Evolutionary conservation across 2,113 vertebrate species (phyloP).

Genomic region (Nettapus auritus): DNA sequence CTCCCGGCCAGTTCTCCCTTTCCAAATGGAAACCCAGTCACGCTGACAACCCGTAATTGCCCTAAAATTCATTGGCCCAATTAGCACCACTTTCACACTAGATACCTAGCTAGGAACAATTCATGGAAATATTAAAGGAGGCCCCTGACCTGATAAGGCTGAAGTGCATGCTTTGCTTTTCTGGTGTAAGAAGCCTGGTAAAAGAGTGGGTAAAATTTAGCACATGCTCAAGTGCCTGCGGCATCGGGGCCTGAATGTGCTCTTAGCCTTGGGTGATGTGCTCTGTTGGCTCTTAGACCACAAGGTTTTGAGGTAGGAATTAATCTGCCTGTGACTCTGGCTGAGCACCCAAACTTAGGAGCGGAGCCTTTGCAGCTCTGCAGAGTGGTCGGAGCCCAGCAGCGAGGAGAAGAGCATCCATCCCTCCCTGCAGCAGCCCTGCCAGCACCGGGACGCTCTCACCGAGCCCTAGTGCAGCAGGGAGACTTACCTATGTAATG

Average conservation of each 20-base stretch:
- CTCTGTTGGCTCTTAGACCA: neutral
- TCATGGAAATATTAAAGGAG: constrained; percentile 60
- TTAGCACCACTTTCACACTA: constrained; percentile 18
- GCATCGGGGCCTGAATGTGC: neutral
- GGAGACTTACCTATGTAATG: neutral
- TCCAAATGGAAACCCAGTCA: neutral
- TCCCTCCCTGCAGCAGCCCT: neutral
- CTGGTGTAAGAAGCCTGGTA: neutral
- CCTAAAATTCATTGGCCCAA: constrained; percentile 53
- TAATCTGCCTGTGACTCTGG: neutral
- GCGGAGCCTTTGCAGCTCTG: neutral
- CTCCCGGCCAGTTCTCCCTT: neutral
- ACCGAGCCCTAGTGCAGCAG: neutral
- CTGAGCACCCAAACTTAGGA: neutral
- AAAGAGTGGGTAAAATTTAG: neutral
- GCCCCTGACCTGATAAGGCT: constrained; percentile 66
- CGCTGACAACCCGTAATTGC: constrained; percentile 13
- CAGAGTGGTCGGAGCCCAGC: neutral
- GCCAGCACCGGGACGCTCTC: neutral
- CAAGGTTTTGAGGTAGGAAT: neutral
- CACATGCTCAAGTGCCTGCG: neutral
- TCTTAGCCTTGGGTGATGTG: neutral
- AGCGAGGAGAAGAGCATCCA: too few species aligned
- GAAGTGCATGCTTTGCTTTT: constrained; percentile 25
- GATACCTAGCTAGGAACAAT: constrained; percentile 56